Evolutionary conservation across 2,113 vertebrate species (phyloP).

Genomic region (Myotis davidii): DNA sequence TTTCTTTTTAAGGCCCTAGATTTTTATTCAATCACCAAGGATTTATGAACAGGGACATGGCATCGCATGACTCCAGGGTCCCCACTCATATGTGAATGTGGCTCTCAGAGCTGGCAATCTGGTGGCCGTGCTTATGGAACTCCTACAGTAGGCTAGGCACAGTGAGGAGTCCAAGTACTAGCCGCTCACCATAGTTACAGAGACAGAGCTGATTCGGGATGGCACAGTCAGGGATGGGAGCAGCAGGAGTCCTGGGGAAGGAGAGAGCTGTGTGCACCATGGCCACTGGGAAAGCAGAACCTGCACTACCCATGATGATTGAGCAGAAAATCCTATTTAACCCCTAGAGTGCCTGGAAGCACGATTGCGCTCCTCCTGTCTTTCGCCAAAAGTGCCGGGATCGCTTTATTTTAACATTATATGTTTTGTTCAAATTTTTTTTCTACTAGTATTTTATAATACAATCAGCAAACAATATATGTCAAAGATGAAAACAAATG

Average conservation of each 20-base stretch:
- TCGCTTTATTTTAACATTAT: too few relatives aligned
- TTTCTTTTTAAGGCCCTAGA: constrained; percentile 15
- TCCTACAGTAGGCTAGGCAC: not conserved
- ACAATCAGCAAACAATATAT: too few relatives aligned
- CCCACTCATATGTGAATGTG: not conserved
- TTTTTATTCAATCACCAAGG: not conserved
- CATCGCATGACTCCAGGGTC: not conserved
- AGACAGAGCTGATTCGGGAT: not conserved
- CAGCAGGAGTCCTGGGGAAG: not conserved
- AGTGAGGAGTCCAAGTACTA: not conserved
- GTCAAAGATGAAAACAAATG: too few relatives aligned
- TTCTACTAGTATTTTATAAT: too few relatives aligned
- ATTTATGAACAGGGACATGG: not conserved
- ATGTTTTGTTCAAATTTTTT: too few relatives aligned
- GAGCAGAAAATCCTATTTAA: not conserved
- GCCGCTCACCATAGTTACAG: not conserved
- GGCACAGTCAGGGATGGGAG: not conserved
- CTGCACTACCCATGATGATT: not conserved
- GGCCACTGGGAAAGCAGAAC: not conserved
- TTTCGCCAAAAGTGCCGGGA: too few relatives aligned
- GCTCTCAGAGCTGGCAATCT: too few relatives aligned
- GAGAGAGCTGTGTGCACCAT: not conserved
- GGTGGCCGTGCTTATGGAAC: not conserved
- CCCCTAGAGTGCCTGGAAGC: too few relatives aligned
- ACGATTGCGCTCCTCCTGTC: too few relatives aligned